Base-by-base conservation (phyloP, 2,797 vertebrate genomes). In the Loris lydekkerianus region DNA sequence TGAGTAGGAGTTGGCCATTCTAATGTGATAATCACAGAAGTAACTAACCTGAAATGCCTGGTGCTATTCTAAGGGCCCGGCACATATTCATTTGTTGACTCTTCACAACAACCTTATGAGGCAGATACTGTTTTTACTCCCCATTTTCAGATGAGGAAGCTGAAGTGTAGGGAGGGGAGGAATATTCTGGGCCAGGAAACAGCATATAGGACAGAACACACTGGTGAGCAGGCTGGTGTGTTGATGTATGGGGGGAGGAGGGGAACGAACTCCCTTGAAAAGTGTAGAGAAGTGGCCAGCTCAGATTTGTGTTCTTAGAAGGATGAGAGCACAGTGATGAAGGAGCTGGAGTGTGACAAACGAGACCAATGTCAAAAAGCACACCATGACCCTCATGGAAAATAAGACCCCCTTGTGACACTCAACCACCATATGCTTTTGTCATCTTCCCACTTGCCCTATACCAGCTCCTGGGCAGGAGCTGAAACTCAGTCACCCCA, bases 301-400 rank as follows among this genome's bases (percentile, higher is more conserved):
- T 85, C 73, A 21, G 60, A 37, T 8, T 23, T 27, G 53, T 63
- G 58, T 29, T 78, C 27, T 73, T 7, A 56, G 27, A 49, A 81
- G 69, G 21, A 27, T n/a, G 34, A 58, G 25, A n/a, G 0, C 2
- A 6, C 0, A 1, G 53, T 4, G 21, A n/a, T 3, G 6, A 27
- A 60, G 46, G 67, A 77, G 40, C 49, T 20, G 13, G 37, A 29
- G 8, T 23, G 61, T 43, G 70, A 78, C 56, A 65, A 75, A 87
- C 17, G 53, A 88, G 31, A 43, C 4, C 3, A 17, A 10, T 17
- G 46, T 67, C 65, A 69, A 37, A 72, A 73, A 17, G 5, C 29
- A n/a, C 0, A 10, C 61, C 43, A 14, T 7, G n/a, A 18, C 43
- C 49, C 10, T 49, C 34, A 1, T 9, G 11, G 53, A 56, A 65